phyloP scores from a whole-genome alignment of 2,113 vertebrate genomes.

The Hydrolagus affinis region DNA sequence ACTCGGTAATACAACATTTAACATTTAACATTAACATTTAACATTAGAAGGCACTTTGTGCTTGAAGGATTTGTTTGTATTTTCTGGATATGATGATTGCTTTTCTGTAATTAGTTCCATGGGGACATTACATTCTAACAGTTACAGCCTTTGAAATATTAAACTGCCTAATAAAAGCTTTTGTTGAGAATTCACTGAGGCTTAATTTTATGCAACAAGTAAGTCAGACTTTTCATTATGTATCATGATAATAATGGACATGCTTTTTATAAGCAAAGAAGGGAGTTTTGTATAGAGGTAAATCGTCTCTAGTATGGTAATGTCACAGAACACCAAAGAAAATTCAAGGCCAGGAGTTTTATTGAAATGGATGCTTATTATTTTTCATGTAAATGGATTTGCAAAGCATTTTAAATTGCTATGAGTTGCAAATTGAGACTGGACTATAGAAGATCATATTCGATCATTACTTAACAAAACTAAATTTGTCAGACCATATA shows the following conservation, averaged over 20 bases:
- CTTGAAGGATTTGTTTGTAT: conserved; percentile 99
- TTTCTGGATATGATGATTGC: conserved; percentile 88
- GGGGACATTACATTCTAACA: conserved; percentile 88
- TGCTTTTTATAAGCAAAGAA: conserved; percentile 76
- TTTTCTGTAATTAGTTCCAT: conserved; percentile 98
- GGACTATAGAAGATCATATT: neutral
- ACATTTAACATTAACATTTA: conserved; percentile 97
- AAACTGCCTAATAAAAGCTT: conserved; percentile 80
- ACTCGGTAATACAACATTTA: conserved; percentile 75
- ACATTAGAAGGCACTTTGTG: conserved; percentile 75
- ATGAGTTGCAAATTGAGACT: neutral
- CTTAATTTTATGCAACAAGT: conserved; percentile 98
- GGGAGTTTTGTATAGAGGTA: conserved; percentile 75
- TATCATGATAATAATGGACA: conserved; percentile 73
- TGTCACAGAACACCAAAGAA: conserved; percentile 58
- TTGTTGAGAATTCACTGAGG: conserved; percentile 77
- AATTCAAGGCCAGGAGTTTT: conserved; percentile 45
- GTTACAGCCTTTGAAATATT: conserved; percentile 92
- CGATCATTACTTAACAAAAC: neutral
- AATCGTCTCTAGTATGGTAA: conserved; percentile 81
- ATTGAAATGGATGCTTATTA: conserved; percentile 29
- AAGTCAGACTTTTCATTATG: conserved; percentile 76
- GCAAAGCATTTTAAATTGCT: neutral
- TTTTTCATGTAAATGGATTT: neutral
- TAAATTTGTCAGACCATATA: neutral